phyloP scores from a whole-genome alignment of 1,140 invertebrate genomes.

The Eufriesea mexicana region DNA sequence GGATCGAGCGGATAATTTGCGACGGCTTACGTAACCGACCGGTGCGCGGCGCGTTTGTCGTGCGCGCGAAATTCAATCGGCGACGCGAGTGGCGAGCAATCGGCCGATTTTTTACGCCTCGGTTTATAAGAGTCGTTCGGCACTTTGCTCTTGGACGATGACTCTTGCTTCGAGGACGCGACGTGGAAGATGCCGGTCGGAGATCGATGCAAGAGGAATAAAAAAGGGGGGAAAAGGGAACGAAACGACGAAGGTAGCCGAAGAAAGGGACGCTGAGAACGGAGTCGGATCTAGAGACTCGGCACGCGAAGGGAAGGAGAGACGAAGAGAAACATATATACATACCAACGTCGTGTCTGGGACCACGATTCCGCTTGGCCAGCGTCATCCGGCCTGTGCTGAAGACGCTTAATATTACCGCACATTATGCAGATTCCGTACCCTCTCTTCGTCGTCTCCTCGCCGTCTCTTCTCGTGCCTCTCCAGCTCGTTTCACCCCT shows the following conservation, averaged over 20 bases:
- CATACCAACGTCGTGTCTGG: conserved; percentile 5
- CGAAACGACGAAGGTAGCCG: not conserved
- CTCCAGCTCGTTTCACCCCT: conserved; percentile 31
- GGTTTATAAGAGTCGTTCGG: not conserved
- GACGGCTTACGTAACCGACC: conserved; percentile 15
- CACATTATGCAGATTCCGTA: conserved; percentile 71
- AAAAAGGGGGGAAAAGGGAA: not conserved
- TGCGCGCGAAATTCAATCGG: conserved; percentile 12
- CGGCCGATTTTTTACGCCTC: not conserved
- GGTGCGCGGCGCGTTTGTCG: too few relatives aligned
- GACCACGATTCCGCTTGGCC: conserved; percentile 58
- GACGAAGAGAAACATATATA: conserved; percentile 60
- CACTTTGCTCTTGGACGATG: conserved; percentile 9
- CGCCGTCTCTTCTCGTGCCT: conserved; percentile 14
- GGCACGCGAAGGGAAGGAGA: conserved; percentile 75
- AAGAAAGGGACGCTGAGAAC: conserved; percentile 21
- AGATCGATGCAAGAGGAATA: conserved; percentile 24
- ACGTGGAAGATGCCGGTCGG: conserved; percentile 15
- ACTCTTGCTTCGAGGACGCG: conserved; percentile 4
- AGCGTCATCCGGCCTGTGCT: conserved; percentile 63
- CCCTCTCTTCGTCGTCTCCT: conserved; percentile 12
- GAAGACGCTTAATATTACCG: conserved; percentile 70
- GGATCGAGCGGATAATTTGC: not conserved
- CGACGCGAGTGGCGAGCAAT: not conserved
- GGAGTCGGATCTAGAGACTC: conserved; percentile 36